A percentile compares a stretch with the other conserved stretches of the same genome.
phyloP scores from a whole-genome alignment of 1,140 invertebrate species.

The Gerris buenoi region DNA sequence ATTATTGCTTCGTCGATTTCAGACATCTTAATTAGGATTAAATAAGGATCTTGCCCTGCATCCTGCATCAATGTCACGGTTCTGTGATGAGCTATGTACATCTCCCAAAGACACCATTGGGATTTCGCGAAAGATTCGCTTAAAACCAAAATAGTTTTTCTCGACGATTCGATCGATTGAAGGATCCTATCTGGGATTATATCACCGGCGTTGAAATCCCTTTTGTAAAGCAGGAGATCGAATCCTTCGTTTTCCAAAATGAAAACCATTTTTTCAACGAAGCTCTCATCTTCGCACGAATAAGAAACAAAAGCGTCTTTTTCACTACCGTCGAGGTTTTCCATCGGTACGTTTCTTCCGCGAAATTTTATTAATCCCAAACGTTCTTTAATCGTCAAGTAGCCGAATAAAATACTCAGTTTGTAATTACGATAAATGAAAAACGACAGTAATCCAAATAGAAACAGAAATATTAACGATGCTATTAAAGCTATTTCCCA shows the following conservation, averaged over 20 bases:
- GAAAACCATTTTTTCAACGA: constrained; percentile 38
- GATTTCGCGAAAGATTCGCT: constrained; percentile 46
- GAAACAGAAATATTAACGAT: background rate
- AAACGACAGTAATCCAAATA: background rate
- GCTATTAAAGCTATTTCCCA: background rate
- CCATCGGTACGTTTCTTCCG: background rate
- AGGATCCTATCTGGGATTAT: constrained; percentile 44
- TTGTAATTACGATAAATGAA: background rate
- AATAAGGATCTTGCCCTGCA: constrained; percentile 29
- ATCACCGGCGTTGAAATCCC: constrained; percentile 46
- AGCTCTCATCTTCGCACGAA: constrained; percentile 42
- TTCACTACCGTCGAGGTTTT: constrained; percentile 25
- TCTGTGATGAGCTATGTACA: constrained; percentile 36
- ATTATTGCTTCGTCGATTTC: constrained; percentile 35
- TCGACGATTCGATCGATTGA: constrained; percentile 39
- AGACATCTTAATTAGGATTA: constrained; percentile 42
- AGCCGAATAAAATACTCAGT: background rate
- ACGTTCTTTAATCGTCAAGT: background rate
- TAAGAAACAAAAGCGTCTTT: constrained; percentile 54
- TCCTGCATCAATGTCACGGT: constrained; percentile 23
- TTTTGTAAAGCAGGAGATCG: constrained; percentile 44
- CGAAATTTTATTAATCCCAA: background rate
- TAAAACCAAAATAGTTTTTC: constrained; percentile 42
- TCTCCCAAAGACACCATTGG: constrained; percentile 50
- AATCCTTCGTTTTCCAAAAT: constrained; percentile 38